Conservation (phyloP, 1,140 invertebrate genomes). For the Goniozus legneri region DNA sequence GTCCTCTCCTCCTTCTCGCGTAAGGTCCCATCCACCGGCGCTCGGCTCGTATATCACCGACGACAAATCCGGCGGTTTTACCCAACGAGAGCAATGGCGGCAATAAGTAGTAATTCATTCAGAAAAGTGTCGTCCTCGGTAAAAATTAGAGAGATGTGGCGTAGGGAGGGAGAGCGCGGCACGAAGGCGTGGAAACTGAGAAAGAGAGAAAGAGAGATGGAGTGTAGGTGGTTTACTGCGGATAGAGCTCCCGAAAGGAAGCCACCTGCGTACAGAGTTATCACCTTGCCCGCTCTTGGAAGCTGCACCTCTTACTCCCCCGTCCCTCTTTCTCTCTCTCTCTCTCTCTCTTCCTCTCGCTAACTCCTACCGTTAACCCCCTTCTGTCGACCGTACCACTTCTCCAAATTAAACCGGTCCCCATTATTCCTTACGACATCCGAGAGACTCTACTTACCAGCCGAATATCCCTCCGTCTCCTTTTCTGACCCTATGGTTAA, state of each 20-base stretch:
- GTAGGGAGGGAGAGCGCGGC: no score
- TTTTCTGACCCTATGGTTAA: no score
- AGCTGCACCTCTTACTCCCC: conserved; percentile 11
- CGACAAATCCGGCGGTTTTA: conserved; percentile 5
- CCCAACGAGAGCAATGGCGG: background rate
- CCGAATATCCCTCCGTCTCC: no score
- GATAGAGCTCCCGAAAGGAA: conserved; percentile 8
- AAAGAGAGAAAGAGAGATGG: no score
- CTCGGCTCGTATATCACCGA: no score
- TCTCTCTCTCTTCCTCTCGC: background rate
- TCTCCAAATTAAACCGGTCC: conserved; percentile 33
- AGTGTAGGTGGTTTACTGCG: conserved; percentile 14
- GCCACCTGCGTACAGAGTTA: conserved; percentile 35
- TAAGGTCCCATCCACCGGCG: no score
- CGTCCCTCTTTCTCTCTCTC: background rate
- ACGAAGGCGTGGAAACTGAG: background rate
- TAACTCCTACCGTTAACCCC: conserved; percentile 6
- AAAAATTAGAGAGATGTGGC: conserved; percentile 24
- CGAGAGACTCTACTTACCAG: no score
- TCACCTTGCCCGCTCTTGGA: conserved; percentile 23
- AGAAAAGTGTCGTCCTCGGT: conserved; percentile 16
- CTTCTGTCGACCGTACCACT: no score
- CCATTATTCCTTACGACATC: conserved; percentile 14
- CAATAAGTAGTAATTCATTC: conserved; percentile 24
- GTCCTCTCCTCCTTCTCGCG: background rate